Evolutionary conservation across 2,888 invertebrate genomes (phyloP).

Genomic region (Caenorhabditis zanzibari): DNA sequence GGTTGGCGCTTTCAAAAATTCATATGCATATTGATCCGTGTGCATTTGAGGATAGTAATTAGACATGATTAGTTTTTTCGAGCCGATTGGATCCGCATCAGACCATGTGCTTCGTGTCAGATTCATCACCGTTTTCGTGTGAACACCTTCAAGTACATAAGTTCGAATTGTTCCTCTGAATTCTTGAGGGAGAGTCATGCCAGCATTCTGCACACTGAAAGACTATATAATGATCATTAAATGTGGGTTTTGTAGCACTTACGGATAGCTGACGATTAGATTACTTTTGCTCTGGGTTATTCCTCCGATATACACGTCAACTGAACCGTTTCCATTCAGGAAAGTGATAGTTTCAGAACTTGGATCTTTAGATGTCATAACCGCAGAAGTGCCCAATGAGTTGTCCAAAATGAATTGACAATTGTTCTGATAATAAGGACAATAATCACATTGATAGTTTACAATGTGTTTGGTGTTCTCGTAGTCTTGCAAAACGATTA

Average conservation of each 20-base stretch:
- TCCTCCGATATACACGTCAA: slow-evolving; percentile 6
- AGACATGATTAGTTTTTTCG: too few species aligned
- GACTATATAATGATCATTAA: background rate
- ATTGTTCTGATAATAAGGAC: background rate
- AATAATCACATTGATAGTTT: background rate
- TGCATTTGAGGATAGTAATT: too few species aligned
- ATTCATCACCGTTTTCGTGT: background rate
- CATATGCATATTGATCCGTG: too few species aligned
- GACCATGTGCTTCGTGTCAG: too few species aligned
- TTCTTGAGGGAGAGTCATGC: background rate
- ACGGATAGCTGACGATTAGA: background rate
- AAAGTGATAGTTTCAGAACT: background rate
- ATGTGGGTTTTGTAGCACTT: background rate
- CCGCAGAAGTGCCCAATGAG: background rate
- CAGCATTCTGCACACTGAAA: background rate
- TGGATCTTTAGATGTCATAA: background rate
- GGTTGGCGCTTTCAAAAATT: too few species aligned
- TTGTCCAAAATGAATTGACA: background rate
- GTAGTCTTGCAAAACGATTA: background rate
- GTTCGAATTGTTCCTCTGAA: background rate
- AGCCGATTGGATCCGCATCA: too few species aligned
- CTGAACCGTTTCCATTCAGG: background rate
- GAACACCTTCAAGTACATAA: background rate
- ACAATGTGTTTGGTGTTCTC: slow-evolving; percentile 3
- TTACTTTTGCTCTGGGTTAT: background rate